A percentile compares a stretch with the other conserved stretches of the same genome.
Evolutionary conservation across 1,140 invertebrate species (phyloP).

Genomic region (Galleria mellonella): DNA sequence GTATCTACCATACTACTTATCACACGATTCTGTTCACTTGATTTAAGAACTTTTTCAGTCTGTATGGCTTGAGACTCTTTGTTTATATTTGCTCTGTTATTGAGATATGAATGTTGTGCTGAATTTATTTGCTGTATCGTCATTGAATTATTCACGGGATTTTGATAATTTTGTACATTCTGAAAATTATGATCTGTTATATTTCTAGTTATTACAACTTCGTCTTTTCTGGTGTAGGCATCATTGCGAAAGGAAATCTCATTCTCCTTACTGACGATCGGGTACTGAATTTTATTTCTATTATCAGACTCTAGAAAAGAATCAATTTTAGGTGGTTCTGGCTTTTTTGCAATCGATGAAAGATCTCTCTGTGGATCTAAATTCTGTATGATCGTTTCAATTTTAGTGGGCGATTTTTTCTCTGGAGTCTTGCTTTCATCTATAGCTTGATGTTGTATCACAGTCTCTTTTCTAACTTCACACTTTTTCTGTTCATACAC

Average conservation of each 20-base stretch:
- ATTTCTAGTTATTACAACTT: conserved; percentile 52
- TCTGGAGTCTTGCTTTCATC: conserved; percentile 45
- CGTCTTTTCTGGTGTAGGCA: conserved; percentile 46
- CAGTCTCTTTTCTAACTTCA: conserved; percentile 62
- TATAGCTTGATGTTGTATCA: conserved; percentile 56
- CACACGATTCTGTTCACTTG: conserved; percentile 38
- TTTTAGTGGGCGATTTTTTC: conserved; percentile 59
- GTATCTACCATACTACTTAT: conserved; percentile 37
- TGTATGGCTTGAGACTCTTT: conserved; percentile 64
- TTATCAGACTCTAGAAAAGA: conserved; percentile 37
- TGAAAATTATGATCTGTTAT: conserved; percentile 45
- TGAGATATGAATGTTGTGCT: conserved; percentile 47
- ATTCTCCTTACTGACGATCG: conserved; percentile 42
- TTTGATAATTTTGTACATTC: conserved; percentile 43
- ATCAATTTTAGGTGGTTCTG: conserved; percentile 48
- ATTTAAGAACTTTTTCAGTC: conserved; percentile 56
- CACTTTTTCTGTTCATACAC: conserved; percentile 41
- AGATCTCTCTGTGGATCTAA: conserved; percentile 48
- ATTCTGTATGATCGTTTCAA: conserved; percentile 56
- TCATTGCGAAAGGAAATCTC: conserved; percentile 53
- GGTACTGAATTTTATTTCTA: conserved; percentile 37
- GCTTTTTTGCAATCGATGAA: conserved; percentile 13
- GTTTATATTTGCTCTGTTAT: conserved; percentile 40
- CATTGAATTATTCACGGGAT: conserved; percentile 50
- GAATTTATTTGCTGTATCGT: conserved; percentile 59